Conservation (phyloP, 1,140 invertebrate genomes). For the Whitmania pigra region DNA sequence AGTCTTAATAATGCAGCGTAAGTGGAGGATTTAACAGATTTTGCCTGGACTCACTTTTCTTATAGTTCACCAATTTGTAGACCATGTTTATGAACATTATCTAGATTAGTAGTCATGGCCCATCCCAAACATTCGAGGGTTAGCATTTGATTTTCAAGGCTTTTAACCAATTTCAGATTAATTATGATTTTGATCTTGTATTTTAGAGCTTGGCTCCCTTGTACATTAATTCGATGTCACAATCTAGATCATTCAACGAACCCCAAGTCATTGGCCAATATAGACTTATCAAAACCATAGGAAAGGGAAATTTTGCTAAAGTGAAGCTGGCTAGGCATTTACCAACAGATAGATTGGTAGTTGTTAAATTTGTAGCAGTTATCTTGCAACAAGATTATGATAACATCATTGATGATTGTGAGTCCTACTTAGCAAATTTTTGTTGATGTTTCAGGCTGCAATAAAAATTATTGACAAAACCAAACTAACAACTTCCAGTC, state of each 20-base stretch:
- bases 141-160: background rate
- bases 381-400: background rate
- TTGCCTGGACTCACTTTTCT: too few species aligned
- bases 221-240: slow-evolving; percentile 9
- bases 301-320: slow-evolving; percentile 99
- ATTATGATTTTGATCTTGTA: background rate
- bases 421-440: background rate
- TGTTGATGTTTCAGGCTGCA: slow-evolving; percentile 57
- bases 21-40: too few species aligned
- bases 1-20: too few species aligned
- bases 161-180: background rate
- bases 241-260: slow-evolving; percentile 9
- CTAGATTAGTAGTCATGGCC: background rate
- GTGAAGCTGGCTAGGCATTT: slow-evolving; percentile 90
- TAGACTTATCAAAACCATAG: slow-evolving; percentile 96
- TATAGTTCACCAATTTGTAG: too few species aligned
- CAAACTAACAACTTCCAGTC: slow-evolving; percentile 89
- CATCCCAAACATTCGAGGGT: slow-evolving; percentile 9
- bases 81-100: too few species aligned
- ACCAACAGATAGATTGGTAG: slow-evolving; percentile 82
- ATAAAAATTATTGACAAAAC: slow-evolving; percentile 99
- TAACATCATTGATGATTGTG: background rate
- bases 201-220: slow-evolving; percentile 2
- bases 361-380: background rate
- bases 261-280: slow-evolving; percentile 68